Evolutionary conservation across 2,888 invertebrate species (phyloP).

Genomic region (Synergus japonicus): DNA sequence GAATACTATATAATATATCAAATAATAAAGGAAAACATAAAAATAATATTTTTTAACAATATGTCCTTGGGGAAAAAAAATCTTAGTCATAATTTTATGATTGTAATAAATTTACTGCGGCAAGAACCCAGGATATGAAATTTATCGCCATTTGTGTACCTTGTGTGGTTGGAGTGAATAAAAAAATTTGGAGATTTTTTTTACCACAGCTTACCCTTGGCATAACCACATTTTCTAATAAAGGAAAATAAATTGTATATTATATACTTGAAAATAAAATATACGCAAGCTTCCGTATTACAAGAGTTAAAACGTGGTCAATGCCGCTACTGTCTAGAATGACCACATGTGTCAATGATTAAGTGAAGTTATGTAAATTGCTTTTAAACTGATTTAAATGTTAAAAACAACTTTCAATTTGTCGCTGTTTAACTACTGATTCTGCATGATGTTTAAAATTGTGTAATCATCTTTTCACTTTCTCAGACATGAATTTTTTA

Average conservation of each 20-base stretch:
- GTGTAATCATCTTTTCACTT: neutral
- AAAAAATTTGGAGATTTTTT: no score
- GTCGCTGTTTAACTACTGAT: neutral
- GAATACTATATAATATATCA: no score
- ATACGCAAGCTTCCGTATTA: neutral
- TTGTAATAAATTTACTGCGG: no score
- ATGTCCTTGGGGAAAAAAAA: no score
- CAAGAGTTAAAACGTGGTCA: conserved; percentile 5
- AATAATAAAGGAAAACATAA: no score
- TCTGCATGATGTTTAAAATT: neutral
- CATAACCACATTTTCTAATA: neutral
- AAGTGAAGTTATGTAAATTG: conserved; percentile 28
- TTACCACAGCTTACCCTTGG: no score
- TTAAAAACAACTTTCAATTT: neutral
- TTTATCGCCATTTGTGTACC: no score
- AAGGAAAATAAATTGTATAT: neutral
- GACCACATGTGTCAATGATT: conserved; percentile 34
- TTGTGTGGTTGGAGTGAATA: no score
- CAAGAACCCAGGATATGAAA: no score
- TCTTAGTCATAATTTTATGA: no score
- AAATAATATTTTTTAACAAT: no score
- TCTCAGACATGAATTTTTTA: no score
- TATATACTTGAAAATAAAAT: conserved; percentile 9
- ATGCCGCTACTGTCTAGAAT: conserved; percentile 28
- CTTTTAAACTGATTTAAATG: neutral